Percentiles rank a stretch among this genome's conserved stretches.
These are phyloP conservation scores for Novumbra hubbsi DNA, from an alignment of 2,797 vertebrate species.

Conservation along the genomic window DNA sequence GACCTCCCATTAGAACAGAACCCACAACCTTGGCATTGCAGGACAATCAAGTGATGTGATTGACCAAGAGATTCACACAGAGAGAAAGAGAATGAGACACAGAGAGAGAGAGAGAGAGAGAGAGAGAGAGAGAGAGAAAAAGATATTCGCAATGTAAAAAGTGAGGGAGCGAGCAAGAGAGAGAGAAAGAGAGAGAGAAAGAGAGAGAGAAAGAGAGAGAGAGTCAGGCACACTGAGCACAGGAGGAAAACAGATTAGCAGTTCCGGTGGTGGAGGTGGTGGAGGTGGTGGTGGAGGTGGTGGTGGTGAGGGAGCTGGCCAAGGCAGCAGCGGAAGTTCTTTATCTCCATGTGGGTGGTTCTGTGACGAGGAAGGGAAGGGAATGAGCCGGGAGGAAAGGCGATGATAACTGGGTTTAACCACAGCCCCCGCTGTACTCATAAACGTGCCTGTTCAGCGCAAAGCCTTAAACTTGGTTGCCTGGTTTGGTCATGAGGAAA, in stretches of 20 bases:
- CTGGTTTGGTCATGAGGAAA: constrained; percentile 7
- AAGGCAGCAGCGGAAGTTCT: constrained; percentile 23
- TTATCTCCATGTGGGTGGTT: constrained; percentile 46
- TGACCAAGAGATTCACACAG: not conserved
- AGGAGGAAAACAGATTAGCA: constrained; percentile 30
- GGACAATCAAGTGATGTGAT: not conserved
- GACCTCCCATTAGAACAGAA: too few relatives aligned
- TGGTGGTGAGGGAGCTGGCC: constrained; percentile 1
- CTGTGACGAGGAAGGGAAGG: constrained; percentile 29
- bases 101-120: not conserved
- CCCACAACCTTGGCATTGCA: too few relatives aligned
- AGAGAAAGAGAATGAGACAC: not conserved
- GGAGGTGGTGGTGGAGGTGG: constrained; percentile 16
- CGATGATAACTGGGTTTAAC: constrained; percentile 31
- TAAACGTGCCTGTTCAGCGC: constrained; percentile 21
- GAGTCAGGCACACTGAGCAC: constrained; percentile 11
- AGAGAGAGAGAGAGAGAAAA: not conserved
- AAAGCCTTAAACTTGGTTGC: constrained; percentile 20
- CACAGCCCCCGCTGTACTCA: constrained; percentile 26
- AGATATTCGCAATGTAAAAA: not conserved
- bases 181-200: not conserved
- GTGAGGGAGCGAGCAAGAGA: not conserved
- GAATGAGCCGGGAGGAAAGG: constrained; percentile 30
- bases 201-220: not conserved
- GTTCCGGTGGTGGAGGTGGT: constrained; percentile 15